Percentiles rank a stretch among this genome's conserved stretches.
These are phyloP conservation scores for Stichopus horrens DNA, from an alignment of 53 echinoderm and acorn worm species.

Conservation along the genomic window DNA sequence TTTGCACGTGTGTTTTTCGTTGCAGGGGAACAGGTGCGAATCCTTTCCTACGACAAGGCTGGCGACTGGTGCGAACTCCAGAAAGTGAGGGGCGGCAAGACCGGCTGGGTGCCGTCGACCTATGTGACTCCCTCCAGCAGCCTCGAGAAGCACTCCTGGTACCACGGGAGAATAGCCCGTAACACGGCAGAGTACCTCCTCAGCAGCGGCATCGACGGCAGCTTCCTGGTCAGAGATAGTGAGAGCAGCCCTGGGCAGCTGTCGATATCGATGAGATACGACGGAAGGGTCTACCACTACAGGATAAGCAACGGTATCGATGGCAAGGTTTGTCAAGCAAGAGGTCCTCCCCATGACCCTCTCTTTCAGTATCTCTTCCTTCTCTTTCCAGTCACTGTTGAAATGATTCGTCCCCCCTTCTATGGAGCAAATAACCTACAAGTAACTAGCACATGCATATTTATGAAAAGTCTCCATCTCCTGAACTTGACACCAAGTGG, in stretches of 20 bases:
- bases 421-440: no score
- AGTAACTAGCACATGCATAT: not conserved
- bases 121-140: constrained; percentile 92
- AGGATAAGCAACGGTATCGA: constrained; percentile 85
- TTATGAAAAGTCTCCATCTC: no score
- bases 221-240: constrained; percentile 95
- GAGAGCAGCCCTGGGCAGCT: constrained; percentile 95
- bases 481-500: no score
- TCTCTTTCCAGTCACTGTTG: not conserved
- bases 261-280: constrained; percentile 93
- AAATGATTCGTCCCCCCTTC: no score
- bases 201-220: constrained; percentile 97
- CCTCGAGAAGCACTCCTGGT: constrained; percentile 98
- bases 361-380: not conserved
- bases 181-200: constrained; percentile 96
- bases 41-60: constrained; percentile 84
- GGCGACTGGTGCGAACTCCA: constrained; percentile 96
- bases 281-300: constrained; percentile 94
- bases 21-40: constrained; percentile 84
- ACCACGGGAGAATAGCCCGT: constrained; percentile 91
- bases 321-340: constrained; percentile 69
- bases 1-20: not conserved
- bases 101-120: constrained; percentile 93
- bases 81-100: constrained; percentile 72
- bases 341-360: not conserved